Evolutionary conservation across 1,140 invertebrate species (phyloP).

Genomic region (Melipona quadrifasciata): DNA sequence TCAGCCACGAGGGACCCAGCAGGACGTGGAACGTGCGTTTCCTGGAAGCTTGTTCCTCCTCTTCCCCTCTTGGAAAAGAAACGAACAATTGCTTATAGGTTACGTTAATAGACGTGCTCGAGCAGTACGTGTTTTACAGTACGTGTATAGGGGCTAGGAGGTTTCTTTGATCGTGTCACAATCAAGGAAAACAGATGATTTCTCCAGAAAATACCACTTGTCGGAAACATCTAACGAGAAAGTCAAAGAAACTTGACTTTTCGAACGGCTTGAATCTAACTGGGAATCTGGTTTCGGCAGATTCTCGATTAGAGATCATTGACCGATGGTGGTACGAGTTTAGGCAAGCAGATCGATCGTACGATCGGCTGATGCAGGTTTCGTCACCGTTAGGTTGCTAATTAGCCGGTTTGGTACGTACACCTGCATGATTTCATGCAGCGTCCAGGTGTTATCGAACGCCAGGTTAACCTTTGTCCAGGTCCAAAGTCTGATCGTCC

Average conservation of each 20-base stretch:
- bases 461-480: conserved; percentile 70
- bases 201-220: too few relatives aligned
- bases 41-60: conserved; percentile 60
- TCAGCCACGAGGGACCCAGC: conserved; percentile 55
- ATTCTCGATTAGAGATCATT: not conserved
- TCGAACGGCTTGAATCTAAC: not conserved
- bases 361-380: conserved; percentile 51
- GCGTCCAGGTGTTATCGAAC: conserved; percentile 65
- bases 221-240: too few relatives aligned
- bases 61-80: not conserved
- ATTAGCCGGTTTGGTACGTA: conserved; percentile 60
- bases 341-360: conserved; percentile 41
- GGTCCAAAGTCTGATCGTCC: conserved; percentile 12
- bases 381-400: conserved; percentile 60
- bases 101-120: not conserved
- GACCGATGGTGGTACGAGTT: conserved; percentile 11
- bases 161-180: too few relatives aligned
- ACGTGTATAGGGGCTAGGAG: too few relatives aligned
- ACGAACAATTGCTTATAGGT: not conserved
- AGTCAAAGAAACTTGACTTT: too few relatives aligned
- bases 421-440: conserved; percentile 73
- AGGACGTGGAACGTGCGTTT: conserved; percentile 59
- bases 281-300: not conserved
- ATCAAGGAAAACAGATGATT: too few relatives aligned
- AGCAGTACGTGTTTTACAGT: too few relatives aligned